Evolutionary conservation across 2,797 vertebrate species (phyloP).

Genomic region (Alcedo quadribrachys): DNA sequence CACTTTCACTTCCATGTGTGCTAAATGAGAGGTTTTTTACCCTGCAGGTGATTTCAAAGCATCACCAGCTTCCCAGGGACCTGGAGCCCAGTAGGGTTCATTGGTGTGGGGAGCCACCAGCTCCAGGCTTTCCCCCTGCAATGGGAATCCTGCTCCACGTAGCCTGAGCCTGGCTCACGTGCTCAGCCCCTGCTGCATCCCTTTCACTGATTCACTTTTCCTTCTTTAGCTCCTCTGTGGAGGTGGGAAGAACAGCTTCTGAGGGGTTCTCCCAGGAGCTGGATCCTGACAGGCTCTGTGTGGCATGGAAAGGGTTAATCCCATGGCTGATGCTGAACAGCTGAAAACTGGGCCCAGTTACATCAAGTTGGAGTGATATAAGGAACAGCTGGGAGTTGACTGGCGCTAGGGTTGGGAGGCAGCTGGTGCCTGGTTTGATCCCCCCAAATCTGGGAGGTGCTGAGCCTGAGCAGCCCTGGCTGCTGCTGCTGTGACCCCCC

Average conservation of each 20-base stretch:
- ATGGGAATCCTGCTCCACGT: background rate
- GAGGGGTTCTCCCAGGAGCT: background rate
- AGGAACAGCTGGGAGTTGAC: conserved; percentile 35
- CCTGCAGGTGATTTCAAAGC: background rate
- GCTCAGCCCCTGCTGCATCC: background rate
- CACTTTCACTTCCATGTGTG: background rate
- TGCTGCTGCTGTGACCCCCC: rapidly evolving
- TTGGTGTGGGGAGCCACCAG: background rate
- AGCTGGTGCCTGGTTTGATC: conserved; percentile 48
- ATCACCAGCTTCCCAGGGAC: background rate
- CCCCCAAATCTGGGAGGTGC: conserved; percentile 15
- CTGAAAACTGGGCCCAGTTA: conserved; percentile 51
- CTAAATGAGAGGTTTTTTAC: rapidly evolving
- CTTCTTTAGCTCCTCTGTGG: rapidly evolving
- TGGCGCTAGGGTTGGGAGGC: conserved; percentile 3
- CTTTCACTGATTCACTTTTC: background rate
- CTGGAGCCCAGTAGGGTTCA: background rate
- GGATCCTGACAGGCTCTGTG: rapidly evolving
- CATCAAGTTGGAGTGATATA: background rate
- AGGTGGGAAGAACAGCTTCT: background rate
- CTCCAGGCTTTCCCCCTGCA: background rate
- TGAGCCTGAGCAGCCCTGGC: conserved; percentile 16
- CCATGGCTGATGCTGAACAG: background rate
- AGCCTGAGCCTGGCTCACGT: background rate
- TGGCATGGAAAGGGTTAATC: conserved; percentile 15